Conservation (phyloP, 2,113 vertebrate species). For the Lepidothrix coronata region DNA sequence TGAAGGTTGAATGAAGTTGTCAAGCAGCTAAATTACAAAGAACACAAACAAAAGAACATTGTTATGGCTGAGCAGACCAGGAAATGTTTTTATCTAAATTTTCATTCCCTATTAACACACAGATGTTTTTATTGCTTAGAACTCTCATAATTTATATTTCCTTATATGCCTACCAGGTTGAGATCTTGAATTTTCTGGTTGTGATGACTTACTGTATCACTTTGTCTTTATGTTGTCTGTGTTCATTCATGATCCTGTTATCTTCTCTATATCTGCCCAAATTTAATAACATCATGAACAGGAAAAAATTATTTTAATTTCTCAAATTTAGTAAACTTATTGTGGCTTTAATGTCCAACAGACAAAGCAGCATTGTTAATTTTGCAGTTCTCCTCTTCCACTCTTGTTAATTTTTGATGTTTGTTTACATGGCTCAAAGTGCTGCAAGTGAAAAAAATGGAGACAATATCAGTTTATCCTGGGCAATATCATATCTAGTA, state of each 20-base stretch:
- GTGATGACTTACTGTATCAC: background rate
- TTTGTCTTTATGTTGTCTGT: background rate
- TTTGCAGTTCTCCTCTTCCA: background rate
- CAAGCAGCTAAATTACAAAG: constrained; percentile 70
- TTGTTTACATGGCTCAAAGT: background rate
- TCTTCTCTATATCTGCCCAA: background rate
- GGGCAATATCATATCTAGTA: background rate
- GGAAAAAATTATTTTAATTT: background rate
- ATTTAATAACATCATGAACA: background rate
- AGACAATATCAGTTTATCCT: background rate
- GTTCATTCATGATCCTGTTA: background rate
- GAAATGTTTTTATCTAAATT: constrained; percentile 28
- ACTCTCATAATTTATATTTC: background rate
- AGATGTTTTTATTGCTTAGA: background rate
- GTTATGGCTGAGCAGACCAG: background rate
- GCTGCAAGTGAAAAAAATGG: background rate
- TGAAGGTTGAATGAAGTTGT: constrained; percentile 78
- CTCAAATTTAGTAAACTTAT: background rate
- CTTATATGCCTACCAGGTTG: background rate
- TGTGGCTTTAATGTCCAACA: background rate
- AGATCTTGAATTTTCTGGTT: background rate
- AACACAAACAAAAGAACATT: constrained; percentile 19
- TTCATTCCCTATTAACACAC: background rate
- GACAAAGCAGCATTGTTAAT: background rate
- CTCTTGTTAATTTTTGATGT: background rate